These are phyloP conservation scores for Eucidaris tribuloides DNA, from an alignment of 35 echinoderm and acorn worm genomes.

Conservation along the genomic window DNA sequence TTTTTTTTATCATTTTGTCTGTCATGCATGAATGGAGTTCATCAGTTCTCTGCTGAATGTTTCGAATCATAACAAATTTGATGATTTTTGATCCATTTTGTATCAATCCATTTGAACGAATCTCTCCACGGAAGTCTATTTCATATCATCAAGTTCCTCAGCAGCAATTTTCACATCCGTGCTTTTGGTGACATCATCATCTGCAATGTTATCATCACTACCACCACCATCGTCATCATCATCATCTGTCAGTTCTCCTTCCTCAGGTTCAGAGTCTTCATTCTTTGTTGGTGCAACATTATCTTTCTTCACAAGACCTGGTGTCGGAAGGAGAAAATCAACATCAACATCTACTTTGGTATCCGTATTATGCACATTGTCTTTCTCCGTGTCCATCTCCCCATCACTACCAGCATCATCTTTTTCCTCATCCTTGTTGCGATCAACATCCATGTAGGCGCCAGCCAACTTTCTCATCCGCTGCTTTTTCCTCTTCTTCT, in stretches of 20 bases:
- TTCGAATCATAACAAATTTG: no score
- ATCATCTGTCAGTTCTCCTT: constrained; percentile 19
- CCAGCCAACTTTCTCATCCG: constrained; percentile 31
- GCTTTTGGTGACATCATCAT: background rate
- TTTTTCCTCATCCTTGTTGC: constrained; percentile 12
- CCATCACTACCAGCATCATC: background rate
- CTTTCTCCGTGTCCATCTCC: background rate
- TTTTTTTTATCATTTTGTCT: no score
- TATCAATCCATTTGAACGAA: no score
- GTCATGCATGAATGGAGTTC: no score
- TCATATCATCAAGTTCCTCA: no score
- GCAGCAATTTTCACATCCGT: no score
- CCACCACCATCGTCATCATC: background rate
- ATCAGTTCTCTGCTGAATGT: no score
- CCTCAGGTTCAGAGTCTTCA: constrained; percentile 1
- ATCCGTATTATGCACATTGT: background rate
- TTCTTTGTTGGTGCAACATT: background rate
- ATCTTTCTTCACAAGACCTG: no score
- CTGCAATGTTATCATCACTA: background rate
- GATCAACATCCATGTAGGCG: constrained; percentile 1
- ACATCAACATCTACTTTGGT: background rate
- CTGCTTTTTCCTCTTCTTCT: constrained; percentile 21
- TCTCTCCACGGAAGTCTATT: no score
- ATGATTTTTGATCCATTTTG: no score
- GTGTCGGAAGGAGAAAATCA: no score